phyloP scores from a whole-genome alignment of 2,797 vertebrate species.

The Phalanger gymnotis region DNA sequence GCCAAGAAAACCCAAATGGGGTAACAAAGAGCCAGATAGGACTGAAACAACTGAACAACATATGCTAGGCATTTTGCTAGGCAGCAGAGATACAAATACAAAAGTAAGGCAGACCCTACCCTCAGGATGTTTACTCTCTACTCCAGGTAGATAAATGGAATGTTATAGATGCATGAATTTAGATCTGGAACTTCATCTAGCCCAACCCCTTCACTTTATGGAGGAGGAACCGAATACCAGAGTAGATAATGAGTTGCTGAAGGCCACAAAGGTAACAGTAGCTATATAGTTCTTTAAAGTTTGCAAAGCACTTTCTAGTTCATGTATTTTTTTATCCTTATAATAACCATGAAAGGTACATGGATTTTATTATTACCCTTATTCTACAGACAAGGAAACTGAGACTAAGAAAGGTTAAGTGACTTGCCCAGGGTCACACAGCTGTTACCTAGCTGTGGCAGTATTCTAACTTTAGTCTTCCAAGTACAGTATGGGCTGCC shows the following conservation, averaged over 20 bases:
- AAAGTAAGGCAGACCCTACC: not conserved
- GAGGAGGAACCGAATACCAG: not conserved
- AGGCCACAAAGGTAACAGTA: not conserved
- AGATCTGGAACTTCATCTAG: not conserved
- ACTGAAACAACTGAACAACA: not conserved
- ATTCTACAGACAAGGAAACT: not conserved
- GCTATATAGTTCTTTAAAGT: not conserved
- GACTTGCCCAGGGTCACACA: not conserved
- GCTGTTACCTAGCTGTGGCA: not conserved
- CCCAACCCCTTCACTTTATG: not conserved
- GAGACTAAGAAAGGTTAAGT: not conserved
- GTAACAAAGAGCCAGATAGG: not conserved
- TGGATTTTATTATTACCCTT: not conserved
- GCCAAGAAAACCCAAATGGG: not conserved
- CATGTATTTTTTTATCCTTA: not conserved
- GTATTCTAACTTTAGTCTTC: not conserved
- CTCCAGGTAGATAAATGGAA: not conserved
- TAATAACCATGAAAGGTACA: not conserved
- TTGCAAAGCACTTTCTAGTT: not conserved
- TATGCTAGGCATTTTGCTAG: not conserved
- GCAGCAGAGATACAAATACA: not conserved
- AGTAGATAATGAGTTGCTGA: not conserved
- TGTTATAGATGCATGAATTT: not conserved
- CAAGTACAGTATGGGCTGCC: not conserved
- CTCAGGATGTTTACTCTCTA: not conserved